Evolutionary conservation across 1,140 invertebrate genomes (phyloP).

Genomic region (Papilio polytes): DNA sequence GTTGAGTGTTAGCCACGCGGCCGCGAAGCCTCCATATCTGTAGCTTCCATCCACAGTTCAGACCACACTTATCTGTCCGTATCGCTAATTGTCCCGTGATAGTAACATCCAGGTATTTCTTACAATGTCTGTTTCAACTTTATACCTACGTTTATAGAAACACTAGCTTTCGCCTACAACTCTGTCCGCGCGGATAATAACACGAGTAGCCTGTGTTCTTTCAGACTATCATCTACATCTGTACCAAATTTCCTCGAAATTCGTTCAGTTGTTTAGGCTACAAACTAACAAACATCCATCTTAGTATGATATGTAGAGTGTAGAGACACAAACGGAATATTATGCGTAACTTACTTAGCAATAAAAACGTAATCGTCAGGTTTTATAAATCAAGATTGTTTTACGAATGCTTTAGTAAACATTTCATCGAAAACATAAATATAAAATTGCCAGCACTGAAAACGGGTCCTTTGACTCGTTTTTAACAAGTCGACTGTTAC

Average conservation of each 20-base stretch:
- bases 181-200: too few species aligned
- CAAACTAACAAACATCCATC: too few species aligned
- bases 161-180: too few species aligned
- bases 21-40: constrained; percentile 27
- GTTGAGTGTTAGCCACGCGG: constrained; percentile 4
- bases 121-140: not conserved
- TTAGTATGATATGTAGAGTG: too few species aligned
- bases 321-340: too few species aligned
- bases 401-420: constrained; percentile 6
- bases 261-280: too few species aligned
- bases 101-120: not conserved
- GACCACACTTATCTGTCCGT: constrained; percentile 18
- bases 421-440: constrained; percentile 20
- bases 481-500: constrained; percentile 51
- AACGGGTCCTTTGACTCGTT: constrained; percentile 44
- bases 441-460: constrained; percentile 41
- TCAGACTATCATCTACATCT: too few species aligned
- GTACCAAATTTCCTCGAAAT: too few species aligned
- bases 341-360: too few species aligned
- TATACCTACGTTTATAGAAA: too few species aligned
- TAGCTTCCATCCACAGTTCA: not conserved
- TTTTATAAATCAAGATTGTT: constrained; percentile 16
- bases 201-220: too few species aligned
- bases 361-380: not conserved
- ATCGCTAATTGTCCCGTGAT: constrained; percentile 27